Percentiles rank a stretch among this genome's conserved stretches.
These are phyloP conservation scores for Rugalucina vietnamica DNA, from an alignment of 2,888 invertebrate species.

Conservation along the genomic window DNA sequence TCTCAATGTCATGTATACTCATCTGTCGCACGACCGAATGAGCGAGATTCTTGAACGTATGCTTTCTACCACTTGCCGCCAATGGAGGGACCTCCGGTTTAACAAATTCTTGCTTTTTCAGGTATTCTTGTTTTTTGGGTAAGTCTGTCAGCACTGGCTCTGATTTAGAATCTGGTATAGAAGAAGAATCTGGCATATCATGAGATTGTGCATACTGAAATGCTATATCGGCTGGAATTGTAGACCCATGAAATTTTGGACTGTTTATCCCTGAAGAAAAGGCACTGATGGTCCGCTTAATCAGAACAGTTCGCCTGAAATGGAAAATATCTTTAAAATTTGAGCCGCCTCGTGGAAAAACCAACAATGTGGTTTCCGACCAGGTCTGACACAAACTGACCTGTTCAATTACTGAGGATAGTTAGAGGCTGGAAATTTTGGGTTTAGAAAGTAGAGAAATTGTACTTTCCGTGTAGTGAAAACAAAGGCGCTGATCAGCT, in stretches of 20 bases:
- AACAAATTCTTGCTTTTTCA: background rate
- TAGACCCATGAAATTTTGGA: background rate
- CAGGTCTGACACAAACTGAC: no score
- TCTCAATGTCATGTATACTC: conserved; percentile 90
- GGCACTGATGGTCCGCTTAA: background rate
- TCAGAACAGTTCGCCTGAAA: conserved; percentile 1
- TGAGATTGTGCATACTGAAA: background rate
- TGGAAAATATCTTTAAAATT: no score
- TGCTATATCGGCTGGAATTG: background rate
- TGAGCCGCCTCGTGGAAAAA: no score
- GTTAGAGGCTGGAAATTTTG: no score
- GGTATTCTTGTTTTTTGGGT: background rate
- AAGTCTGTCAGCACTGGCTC: background rate
- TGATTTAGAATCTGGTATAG: background rate
- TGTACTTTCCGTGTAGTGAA: no score
- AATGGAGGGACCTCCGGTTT: background rate
- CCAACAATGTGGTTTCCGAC: no score
- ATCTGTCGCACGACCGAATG: conserved; percentile 68
- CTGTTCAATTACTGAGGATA: no score
- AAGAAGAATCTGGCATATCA: background rate
- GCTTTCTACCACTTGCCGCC: background rate
- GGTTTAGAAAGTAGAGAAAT: no score
- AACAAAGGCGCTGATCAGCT: no score
- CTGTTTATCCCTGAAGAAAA: background rate
- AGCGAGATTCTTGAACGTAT: background rate